Conservation (phyloP, 2,113 vertebrate species). For the Apistogramma diplotaenia region DNA sequence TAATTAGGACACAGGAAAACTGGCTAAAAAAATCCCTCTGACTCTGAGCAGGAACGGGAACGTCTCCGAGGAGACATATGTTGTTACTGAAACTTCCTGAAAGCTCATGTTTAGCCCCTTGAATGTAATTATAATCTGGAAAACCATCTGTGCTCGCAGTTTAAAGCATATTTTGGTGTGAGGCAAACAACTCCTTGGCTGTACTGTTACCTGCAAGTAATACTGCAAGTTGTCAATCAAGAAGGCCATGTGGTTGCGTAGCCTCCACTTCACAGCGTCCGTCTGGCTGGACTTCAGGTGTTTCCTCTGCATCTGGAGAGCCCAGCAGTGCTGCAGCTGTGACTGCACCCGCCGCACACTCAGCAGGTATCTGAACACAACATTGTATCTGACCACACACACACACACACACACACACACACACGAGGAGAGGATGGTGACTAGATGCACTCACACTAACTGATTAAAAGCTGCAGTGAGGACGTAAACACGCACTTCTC, state of each 20-base stretch:
- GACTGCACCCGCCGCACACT: constrained; percentile 94
- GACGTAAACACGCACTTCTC: constrained; percentile 84
- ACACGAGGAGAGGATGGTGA: background rate
- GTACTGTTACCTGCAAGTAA: constrained; percentile 87
- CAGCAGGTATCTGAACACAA: constrained; percentile 94
- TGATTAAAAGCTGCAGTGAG: background rate
- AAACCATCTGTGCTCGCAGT: background rate
- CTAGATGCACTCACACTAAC: background rate
- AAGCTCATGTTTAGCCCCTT: too few species aligned
- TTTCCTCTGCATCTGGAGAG: constrained; percentile 96
- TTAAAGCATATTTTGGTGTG: background rate
- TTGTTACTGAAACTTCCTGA: too few species aligned
- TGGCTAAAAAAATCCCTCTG: background rate
- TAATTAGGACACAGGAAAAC: background rate
- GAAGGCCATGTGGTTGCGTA: constrained; percentile 98
- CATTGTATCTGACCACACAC: constrained; percentile 85
- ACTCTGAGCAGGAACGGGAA: background rate
- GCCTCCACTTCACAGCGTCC: constrained; percentile 89
- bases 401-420: background rate
- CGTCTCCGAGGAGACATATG: background rate
- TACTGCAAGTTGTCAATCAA: constrained; percentile 98
- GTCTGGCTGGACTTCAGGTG: constrained; percentile 90
- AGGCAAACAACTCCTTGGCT: too few species aligned
- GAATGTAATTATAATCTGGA: too few species aligned
- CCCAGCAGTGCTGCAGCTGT: constrained; percentile 97